phyloP scores from a whole-genome alignment of 2,888 invertebrate species.

The Xestia sexstrigata region DNA sequence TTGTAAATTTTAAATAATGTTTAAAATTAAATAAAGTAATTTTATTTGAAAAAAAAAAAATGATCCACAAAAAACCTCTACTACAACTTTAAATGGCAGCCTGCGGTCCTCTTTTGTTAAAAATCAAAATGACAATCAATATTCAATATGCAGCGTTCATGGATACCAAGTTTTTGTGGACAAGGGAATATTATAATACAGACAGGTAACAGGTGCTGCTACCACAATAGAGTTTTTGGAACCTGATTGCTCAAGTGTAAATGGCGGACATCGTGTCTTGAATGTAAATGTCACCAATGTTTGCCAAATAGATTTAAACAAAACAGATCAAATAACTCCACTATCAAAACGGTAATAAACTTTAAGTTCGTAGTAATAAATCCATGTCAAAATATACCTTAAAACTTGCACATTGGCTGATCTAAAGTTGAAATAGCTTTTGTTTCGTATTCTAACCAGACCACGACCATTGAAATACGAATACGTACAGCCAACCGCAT shows the following conservation, averaged over 20 bases:
- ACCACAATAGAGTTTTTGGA: conserved; percentile 4
- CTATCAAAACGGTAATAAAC: conserved; percentile 26
- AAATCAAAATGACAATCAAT: conserved; percentile 25
- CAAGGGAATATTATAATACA: conserved; percentile 4
- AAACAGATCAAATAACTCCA: conserved; percentile 11
- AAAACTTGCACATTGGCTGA: conserved; percentile 9
- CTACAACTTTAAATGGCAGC: conserved; percentile 20
- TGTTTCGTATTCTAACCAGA: conserved; percentile 24
- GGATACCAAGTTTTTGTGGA: conserved; percentile 32
- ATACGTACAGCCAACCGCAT: not conserved
- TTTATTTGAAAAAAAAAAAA: too few relatives aligned
- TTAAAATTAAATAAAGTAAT: too few relatives aligned
- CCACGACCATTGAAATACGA: conserved; percentile 10
- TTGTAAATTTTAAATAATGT: too few relatives aligned
- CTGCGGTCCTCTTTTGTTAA: conserved; percentile 20
- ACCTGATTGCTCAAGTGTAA: conserved; percentile 2
- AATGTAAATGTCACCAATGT: not conserved
- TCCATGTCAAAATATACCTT: conserved; percentile 26
- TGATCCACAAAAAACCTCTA: not conserved
- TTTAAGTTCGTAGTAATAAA: conserved; percentile 15
- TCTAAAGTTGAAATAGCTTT: conserved; percentile 40
- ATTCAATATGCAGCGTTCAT: conserved; percentile 22
- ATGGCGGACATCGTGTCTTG: not conserved
- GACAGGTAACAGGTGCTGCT: conserved; percentile 13
- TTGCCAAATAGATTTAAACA: conserved; percentile 20